phyloP scores from a whole-genome alignment of 2,888 invertebrate species.

The Eupithecia centaureata region DNA sequence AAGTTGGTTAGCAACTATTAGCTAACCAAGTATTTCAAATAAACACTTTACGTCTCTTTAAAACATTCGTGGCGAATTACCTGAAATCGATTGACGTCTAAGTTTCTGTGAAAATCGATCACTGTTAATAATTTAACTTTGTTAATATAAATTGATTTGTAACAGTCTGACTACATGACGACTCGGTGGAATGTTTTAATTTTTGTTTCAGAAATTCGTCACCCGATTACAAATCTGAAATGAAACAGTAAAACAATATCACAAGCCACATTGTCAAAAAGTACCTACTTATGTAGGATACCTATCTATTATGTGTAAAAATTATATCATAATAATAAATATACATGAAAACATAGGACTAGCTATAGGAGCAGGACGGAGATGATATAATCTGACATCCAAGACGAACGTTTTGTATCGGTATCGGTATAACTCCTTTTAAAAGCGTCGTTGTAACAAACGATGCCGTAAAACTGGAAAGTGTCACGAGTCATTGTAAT shows the following conservation, averaged over 20 bases:
- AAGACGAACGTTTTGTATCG: not conserved
- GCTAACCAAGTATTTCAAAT: not conserved
- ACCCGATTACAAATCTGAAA: not conserved
- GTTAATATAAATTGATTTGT: conserved; percentile 1
- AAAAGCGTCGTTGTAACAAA: conserved; percentile 57
- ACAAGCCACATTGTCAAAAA: not conserved
- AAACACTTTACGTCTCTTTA: not conserved
- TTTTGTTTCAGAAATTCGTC: not conserved
- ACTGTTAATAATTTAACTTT: conserved; percentile 15
- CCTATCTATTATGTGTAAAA: too few relatives aligned
- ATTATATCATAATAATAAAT: not conserved
- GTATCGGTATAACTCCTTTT: conserved; percentile 17
- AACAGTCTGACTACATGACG: conserved; percentile 4
- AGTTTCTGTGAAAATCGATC: conserved; percentile 11
- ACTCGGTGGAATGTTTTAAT: not conserved
- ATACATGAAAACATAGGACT: not conserved
- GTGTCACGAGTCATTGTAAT: conserved; percentile 59
- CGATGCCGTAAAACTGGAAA: conserved; percentile 69
- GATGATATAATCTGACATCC: not conserved
- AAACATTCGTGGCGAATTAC: not conserved
- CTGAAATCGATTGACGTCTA: conserved; percentile 3
- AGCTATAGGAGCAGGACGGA: not conserved
- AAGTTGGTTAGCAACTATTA: not conserved
- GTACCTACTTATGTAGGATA: too few relatives aligned
- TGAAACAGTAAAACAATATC: not conserved